Evolutionary conservation across 2,888 invertebrate species (phyloP), one percentile per base, ranked within the genome.

Genomic region (Mystacides longicornis): DNA sequence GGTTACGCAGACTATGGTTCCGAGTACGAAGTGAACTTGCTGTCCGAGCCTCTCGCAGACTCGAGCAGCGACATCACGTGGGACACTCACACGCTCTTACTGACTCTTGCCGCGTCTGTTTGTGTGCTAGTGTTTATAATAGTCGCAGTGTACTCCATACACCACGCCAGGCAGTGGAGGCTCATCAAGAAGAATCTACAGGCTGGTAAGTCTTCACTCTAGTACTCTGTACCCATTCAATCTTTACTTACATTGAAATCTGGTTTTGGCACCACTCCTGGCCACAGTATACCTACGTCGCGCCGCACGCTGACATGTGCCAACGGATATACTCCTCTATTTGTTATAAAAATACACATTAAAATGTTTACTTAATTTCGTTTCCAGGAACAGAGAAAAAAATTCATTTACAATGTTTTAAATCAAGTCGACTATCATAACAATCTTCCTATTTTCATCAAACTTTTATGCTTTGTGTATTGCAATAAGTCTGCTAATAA

Each of bases 111-210:
- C 49, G 84, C 86, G 33, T 80, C 84, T 67, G 85, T 87, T 61
- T 89, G 89, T 75, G 77, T 88, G 57, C 76, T 89, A 67, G 89
- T 89, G 77, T 88, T 89, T 76, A 75, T 86, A 64, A 85, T 86
- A 62, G 87, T 88, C 67, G 81, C 87, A 63, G 80, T 83, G 65
- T 83, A 88, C 68, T 85, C 87, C 63, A 72, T 89, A 64, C 82
- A 88, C 66, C 88, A 89, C 68, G 85, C 87, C 64, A 81, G 82
- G 66, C 89, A 89, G 69, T 89, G 89, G 89, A 81, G 82, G 69
- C 79, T 83, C 67, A 81, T 89, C 68, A 88, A 89, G 72, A 82
- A 81, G 66, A 85, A 85, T 66, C 82, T 88, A 64, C 85, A 86
- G 69, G 84, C 86, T 73, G 89, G 89, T 89, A 70, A 80, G 80